phyloP scores from a whole-genome alignment of 2,797 vertebrate species.

The Phalanger gymnotis region DNA sequence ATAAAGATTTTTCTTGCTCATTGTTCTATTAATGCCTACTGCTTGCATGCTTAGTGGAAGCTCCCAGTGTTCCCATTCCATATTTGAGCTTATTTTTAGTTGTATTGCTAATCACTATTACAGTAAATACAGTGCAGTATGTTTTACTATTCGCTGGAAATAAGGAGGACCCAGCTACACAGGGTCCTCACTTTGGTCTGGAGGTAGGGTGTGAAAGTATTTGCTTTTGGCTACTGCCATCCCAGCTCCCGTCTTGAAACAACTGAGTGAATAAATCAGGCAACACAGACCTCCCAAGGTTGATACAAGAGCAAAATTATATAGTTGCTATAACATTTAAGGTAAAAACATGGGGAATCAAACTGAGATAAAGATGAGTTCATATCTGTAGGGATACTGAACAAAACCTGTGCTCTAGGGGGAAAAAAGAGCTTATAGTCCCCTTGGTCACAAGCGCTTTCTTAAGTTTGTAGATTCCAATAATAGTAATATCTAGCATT shows the following conservation, averaged over 20 bases:
- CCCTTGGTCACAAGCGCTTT: neutral
- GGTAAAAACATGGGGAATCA: conserved; percentile 6
- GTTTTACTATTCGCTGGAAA: conserved; percentile 72
- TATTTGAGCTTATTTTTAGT: conserved; percentile 76
- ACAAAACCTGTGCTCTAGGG: conserved; percentile 33
- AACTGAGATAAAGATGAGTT: neutral
- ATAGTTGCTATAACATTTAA: neutral
- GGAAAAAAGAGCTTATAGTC: conserved; percentile 3
- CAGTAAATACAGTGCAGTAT: conserved; percentile 21
- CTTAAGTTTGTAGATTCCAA: conserved; percentile 1
- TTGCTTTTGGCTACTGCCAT: neutral
- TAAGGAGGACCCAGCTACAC: conserved; percentile 36
- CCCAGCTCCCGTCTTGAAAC: neutral
- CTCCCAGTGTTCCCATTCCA: conserved; percentile 75
- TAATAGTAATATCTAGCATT: neutral
- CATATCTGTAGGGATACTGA: neutral
- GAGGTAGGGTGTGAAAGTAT: neutral
- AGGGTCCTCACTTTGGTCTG: conserved; percentile 3
- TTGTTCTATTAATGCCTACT: conserved; percentile 75
- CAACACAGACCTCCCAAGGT: neutral
- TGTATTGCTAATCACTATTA: conserved; percentile 78
- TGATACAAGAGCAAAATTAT: neutral
- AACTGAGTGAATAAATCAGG: neutral
- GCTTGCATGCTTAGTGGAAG: conserved; percentile 76
- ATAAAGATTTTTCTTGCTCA: conserved; percentile 52